Conservation (phyloP, 2,888 invertebrate genomes). For the Yponomeuta sedellus region DNA sequence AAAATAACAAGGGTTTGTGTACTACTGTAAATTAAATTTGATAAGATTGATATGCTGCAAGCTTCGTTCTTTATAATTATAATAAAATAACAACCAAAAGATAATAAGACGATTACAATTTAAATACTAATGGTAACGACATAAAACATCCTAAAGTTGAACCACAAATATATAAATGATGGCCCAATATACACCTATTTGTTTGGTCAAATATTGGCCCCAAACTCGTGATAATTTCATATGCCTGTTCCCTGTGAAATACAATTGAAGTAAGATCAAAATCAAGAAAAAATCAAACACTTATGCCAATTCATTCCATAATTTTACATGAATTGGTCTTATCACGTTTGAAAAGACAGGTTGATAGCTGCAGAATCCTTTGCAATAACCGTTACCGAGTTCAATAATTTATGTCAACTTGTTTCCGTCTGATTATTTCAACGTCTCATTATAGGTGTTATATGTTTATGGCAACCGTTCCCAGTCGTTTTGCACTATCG, state of each 20-base stretch:
- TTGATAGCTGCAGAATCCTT: not conserved
- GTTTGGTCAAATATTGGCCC: no score
- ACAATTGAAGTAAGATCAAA: not conserved
- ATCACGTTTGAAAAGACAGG: not conserved
- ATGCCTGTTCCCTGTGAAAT: not conserved
- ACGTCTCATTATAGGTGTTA: not conserved
- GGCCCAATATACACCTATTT: no score
- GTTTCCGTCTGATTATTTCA: not conserved
- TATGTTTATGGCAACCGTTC: constrained; percentile 52
- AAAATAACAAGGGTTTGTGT: no score
- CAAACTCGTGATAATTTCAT: no score
- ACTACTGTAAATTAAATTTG: no score
- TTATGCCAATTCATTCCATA: not conserved
- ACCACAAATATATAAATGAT: no score
- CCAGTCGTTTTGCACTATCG: constrained; percentile 73
- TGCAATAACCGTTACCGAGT: not conserved
- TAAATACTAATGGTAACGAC: not conserved
- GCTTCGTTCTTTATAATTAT: no score
- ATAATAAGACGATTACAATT: not conserved
- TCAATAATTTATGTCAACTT: not conserved
- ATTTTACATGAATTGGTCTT: not conserved
- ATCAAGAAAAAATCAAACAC: not conserved
- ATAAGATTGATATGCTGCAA: no score
- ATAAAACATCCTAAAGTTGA: not conserved
- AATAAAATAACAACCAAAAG: no score